Conservation (phyloP, 2,888 invertebrate species). For the Dioctria rufipes region DNA sequence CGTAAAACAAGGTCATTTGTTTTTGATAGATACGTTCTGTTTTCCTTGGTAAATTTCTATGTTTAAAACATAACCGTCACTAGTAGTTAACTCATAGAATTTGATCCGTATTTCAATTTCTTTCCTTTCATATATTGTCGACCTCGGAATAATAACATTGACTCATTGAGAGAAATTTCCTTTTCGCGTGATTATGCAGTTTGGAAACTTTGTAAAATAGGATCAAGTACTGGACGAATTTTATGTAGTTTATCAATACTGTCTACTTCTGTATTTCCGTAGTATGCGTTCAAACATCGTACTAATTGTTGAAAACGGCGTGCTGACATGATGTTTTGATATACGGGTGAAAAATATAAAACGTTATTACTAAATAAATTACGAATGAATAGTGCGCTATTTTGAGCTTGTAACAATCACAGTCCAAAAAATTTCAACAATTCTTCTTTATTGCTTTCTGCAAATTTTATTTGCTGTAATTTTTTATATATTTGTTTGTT, state of each 20-base stretch:
- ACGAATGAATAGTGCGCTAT: not conserved
- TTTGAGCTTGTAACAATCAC: conserved; percentile 7
- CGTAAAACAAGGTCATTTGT: too few species aligned
- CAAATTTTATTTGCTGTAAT: not conserved
- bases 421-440: not conserved
- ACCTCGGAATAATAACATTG: not conserved
- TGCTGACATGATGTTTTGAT: too few species aligned
- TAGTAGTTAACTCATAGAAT: too few species aligned
- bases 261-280: conserved; percentile 3
- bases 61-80: too few species aligned
- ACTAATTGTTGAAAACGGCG: too few species aligned
- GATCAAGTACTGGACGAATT: not conserved
- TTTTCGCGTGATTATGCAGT: not conserved
- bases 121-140: too few species aligned
- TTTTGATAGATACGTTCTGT: too few species aligned
- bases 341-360: conserved; percentile 10
- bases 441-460: not conserved
- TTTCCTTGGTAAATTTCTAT: too few species aligned
- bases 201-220: conserved; percentile 16
- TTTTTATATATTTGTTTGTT: conserved; percentile 7
- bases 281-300: too few species aligned
- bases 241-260: not conserved
- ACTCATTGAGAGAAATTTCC: conserved; percentile 9
- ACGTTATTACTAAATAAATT: not conserved
- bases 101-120: too few species aligned